Base-by-base conservation (phyloP, 2,888 invertebrate genomes). In the Limulus polyphemus region DNA sequence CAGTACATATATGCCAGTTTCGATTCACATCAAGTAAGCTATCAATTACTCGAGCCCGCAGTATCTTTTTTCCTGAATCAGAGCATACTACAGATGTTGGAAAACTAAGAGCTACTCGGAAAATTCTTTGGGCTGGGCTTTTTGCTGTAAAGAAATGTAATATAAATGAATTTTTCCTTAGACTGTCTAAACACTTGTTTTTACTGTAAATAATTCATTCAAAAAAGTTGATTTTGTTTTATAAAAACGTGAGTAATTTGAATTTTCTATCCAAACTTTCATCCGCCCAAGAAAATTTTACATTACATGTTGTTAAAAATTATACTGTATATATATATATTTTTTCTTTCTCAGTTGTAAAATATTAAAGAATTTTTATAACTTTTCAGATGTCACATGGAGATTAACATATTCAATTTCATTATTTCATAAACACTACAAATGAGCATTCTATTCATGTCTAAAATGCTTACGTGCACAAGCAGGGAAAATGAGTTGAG, bases 1-100 rank as follows among this genome's bases (percentile, higher is more conserved):
- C 89, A 0, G 92, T 90, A 75, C 95, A 95, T 86, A 95, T 90
- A 81, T 91, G 90, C 95, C 95, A 97, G 73, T 94, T 91, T 71
- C 90, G 83, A 76, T 97, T 94, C 60, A 95, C 81, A 57, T 90
- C 85, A 72, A 92, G 90, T 60, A 97, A 87, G 11, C 93, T 90
- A 71, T 85, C 85, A 69, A 88, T 83, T 1, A 95, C 90, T 77
- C 89, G 88, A 73, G 93, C 91, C 56, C 89, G 83, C 9, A 94
- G 80, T 0, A 94, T 94, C 59, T 88, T 89, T 78, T 93, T 92
- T 1, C 94, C 94, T 46, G 94, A 94, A 76, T 91, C 90, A 73
- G 94, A 95, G 75, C 95, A 97, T 10, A 94, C 84, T 2, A 94
- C 92, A n/a, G 92, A 90, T 63, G 91, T 91, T 67, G 94, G 93